phyloP scores from a whole-genome alignment of 2,113 vertebrate genomes.

The Oreocharis arfaki region DNA sequence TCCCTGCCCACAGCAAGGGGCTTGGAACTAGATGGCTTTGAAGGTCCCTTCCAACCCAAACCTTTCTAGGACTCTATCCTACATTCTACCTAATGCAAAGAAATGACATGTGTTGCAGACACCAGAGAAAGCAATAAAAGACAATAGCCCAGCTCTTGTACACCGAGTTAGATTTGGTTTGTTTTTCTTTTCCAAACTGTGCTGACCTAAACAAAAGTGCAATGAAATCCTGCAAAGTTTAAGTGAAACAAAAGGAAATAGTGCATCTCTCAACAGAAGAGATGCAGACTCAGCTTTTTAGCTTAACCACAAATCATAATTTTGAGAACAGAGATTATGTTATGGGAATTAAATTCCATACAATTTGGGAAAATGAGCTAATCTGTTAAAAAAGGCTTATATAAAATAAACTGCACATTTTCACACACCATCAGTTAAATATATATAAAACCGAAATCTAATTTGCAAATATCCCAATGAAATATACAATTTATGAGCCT shows the following conservation, averaged over 20 bases:
- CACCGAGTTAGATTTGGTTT: background rate
- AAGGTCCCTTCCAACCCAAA: background rate
- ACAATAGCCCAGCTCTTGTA: background rate
- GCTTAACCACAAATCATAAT: background rate
- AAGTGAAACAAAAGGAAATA: background rate
- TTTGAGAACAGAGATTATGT: background rate
- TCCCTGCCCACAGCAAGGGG: too few relatives aligned
- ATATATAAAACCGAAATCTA: background rate
- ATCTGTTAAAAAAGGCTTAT: background rate
- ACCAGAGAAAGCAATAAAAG: background rate
- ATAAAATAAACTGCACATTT: background rate
- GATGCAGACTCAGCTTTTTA: conserved; percentile 1
- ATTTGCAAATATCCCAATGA: background rate
- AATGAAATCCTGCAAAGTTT: background rate
- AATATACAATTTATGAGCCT: background rate
- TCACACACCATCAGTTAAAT: background rate
- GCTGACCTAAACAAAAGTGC: background rate
- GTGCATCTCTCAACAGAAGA: background rate
- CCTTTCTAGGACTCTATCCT: background rate
- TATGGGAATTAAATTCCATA: background rate
- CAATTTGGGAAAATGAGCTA: background rate
- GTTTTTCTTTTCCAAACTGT: background rate
- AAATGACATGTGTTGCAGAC: accelerated
- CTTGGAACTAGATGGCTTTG: background rate
- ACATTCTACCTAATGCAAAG: background rate